These are phyloP conservation scores for Tyto alba DNA, from an alignment of 2,113 vertebrate genomes.

Conservation along the genomic window DNA sequence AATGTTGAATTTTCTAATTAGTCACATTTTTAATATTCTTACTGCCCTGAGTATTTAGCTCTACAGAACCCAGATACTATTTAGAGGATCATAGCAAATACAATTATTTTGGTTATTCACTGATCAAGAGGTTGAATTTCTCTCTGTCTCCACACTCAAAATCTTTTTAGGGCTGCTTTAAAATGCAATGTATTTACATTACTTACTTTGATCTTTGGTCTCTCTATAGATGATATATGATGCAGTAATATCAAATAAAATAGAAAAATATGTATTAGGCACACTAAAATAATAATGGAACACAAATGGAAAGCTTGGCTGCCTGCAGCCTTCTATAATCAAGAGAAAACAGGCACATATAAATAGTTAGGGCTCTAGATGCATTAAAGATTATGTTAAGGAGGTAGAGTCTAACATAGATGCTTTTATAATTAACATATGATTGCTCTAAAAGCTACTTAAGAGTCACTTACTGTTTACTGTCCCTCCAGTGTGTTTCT, in stretches of 20 bases:
- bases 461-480: neutral
- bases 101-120: neutral
- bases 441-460: conserved; percentile 37
- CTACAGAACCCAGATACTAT: neutral
- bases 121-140: neutral
- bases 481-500: neutral
- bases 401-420: neutral
- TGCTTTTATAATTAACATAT: neutral
- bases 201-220: neutral
- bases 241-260: neutral
- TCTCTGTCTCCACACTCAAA: neutral
- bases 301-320: neutral
- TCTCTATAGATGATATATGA: neutral
- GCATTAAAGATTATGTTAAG: neutral
- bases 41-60: neutral
- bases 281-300: neutral
- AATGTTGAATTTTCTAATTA: neutral
- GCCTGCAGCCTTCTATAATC: neutral
- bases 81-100: neutral
- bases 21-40: neutral
- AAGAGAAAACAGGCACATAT: neutral
- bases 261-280: neutral
- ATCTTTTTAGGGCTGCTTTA: neutral
- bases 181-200: neutral
- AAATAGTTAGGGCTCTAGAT: neutral